Base-by-base conservation (phyloP, 2,113 vertebrate species). In the Oceanites oceanicus region DNA sequence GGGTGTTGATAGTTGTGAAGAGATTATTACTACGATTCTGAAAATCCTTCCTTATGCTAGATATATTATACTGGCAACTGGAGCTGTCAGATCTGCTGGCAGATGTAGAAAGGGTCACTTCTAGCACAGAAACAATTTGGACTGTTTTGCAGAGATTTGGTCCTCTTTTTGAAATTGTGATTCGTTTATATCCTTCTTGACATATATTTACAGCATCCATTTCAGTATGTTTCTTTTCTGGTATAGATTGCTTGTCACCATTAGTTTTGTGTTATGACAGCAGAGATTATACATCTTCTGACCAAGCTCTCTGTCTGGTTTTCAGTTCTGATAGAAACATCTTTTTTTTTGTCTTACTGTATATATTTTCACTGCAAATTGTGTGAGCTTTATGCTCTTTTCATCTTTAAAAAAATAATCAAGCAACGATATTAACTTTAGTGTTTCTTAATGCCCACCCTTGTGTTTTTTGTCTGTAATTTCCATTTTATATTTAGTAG, bases 21-120 rank as follows among this genome's bases (percentile, higher is more conserved):
- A 94, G 93, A 96, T 97, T 97, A 97, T 95, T 94, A 94, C 88
- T 93, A 42, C 91, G 93, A 94, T 96, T 97, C 78, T 90, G 86
- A 92, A 94, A 94, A 88, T 92, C 74, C 74, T 95, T 96, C 77
- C 53, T 91, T 94, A 72, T 91, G 83, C 52, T 67, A 72, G 72
- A 85, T 91, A 34, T 30, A 70, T 95, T 95, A 91, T 90, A 62
- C 65, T 93, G 59, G 90, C 81, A 94, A 77, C 87, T 79, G 73
- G 79, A 93, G 94, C 84, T 97, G 92, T 96, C 88, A 93, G 86
- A 78, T 93, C 55, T 89, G 36, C 91, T 79, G 66, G 92, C 77
- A 90, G 86, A 97, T 59, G 49, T 89, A 70, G 82, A 92, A 96
- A 76, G 85, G 94, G 95, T 95, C 96, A 92, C 68, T 96, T 85